These are phyloP conservation scores for Ganaspis brasiliensis DNA, from an alignment of 2,888 invertebrate genomes.

Conservation along the genomic window DNA sequence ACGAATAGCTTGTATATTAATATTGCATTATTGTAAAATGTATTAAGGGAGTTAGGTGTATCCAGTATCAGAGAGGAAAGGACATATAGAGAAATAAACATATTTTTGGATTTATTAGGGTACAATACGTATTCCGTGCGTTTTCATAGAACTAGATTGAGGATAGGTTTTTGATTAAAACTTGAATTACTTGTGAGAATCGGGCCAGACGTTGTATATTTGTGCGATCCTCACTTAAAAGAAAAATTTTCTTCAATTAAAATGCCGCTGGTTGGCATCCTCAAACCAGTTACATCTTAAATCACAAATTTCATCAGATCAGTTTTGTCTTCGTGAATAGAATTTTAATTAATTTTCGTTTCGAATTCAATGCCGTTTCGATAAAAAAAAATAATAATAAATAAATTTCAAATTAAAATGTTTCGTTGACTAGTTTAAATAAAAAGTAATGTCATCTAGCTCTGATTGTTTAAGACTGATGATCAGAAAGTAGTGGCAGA, in stretches of 20 bases:
- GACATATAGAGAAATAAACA: conserved; percentile 71
- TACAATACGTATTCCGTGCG: conserved; percentile 52
- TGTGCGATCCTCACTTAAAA: conserved; percentile 8
- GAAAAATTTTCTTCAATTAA: neutral
- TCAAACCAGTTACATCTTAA: neutral
- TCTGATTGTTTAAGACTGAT: conserved; percentile 36
- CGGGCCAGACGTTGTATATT: conserved; percentile 17
- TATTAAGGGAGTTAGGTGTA: conserved; percentile 47
- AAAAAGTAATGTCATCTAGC: neutral
- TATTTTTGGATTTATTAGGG: conserved; percentile 76
- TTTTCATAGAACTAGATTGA: conserved; percentile 40
- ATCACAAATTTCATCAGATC: neutral
- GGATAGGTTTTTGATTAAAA: conserved; percentile 14
- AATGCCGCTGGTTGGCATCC: neutral
- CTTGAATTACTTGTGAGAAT: conserved; percentile 37
- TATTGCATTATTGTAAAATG: conserved; percentile 63
- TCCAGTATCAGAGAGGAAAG: conserved; percentile 56
- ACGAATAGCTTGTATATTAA: conserved; percentile 63
- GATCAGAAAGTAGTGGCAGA: conserved; percentile 34
- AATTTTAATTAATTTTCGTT: neutral
- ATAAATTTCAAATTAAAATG: too few relatives aligned
- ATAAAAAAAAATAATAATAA: neutral
- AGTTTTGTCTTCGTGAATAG: neutral
- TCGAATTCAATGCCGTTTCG: too few relatives aligned
- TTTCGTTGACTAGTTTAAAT: conserved; percentile 5